Base-by-base conservation (phyloP, 2,888 invertebrate genomes). In the Polymixis lichenea region DNA sequence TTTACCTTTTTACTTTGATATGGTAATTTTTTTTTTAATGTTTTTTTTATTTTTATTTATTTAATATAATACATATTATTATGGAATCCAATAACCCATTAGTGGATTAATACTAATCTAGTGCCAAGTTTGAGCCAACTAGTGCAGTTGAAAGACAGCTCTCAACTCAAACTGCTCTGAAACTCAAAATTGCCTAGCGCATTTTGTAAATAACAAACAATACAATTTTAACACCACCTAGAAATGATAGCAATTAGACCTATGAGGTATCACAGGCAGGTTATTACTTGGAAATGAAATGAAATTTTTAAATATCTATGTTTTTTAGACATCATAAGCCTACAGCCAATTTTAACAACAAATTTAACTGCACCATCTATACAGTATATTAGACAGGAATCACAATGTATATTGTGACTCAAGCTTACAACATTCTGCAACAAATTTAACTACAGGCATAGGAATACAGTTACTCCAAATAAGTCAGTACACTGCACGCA, bases 401-500 rank as follows among this genome's bases (percentile, higher is more conserved):
- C 75, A 73, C 75, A 79, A 80, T 61, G 73, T 65, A 74, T 67
- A 76, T 74, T 62, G 70, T 77, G 70, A 75, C 49, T 72, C 73
- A 83, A 86, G 83, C 77, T 77, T 81, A 82, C 79, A 84, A 86
- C 51, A 80, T 86, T 80, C 68, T 69, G 84, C 85, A 86, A 84
- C 71, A 71, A 86, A 87, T 86, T 86, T 78, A 74, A 86, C 84
- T 81, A 68, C 43, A 87, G 84, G 80, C 87, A 78, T 65, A 85
- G 67, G 64, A 82, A 74, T 77, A 87, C 68, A 82, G 71, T 85
- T 79, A 86, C 75, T 85, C 73, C 71, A 88, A 87, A 88, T 86
- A 88, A 87, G 87, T 91, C 88, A 88, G 87, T 88, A 87, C 88
- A 89, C 83, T 89, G 87, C 89, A 89, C 82, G 85, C 82, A 86